These are phyloP conservation scores for Callosobruchus maculatus DNA, from an alignment of 2,888 invertebrate species.

Conservation along the genomic window DNA sequence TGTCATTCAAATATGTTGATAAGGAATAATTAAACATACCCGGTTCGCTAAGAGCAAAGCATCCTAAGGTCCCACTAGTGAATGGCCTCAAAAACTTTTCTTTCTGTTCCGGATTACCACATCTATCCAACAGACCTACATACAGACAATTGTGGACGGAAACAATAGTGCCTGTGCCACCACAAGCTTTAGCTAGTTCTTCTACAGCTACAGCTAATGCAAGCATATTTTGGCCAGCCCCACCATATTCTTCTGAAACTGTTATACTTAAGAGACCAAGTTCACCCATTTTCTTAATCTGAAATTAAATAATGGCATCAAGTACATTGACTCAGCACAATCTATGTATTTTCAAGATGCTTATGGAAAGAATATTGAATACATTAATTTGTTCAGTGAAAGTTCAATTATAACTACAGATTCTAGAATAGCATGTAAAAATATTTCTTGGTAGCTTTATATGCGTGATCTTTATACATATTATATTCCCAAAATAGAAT, in stretches of 20 bases:
- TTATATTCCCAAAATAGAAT: too few species aligned
- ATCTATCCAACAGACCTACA: slow-evolving; percentile 63
- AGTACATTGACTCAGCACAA: background rate
- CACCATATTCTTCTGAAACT: slow-evolving; percentile 63
- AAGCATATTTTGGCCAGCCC: slow-evolving; percentile 65
- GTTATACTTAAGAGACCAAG: slow-evolving; percentile 69
- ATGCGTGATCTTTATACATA: too few species aligned
- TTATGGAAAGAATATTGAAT: too few species aligned
- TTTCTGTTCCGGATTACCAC: slow-evolving; percentile 65
- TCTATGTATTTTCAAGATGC: too few species aligned
- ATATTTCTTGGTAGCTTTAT: too few species aligned
- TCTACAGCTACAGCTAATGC: slow-evolving; percentile 73
- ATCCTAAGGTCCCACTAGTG: slow-evolving; percentile 64
- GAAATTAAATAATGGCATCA: slow-evolving; percentile 13
- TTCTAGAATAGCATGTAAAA: too few species aligned
- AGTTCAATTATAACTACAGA: too few species aligned
- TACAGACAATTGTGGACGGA: slow-evolving; percentile 79
- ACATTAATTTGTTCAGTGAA: too few species aligned
- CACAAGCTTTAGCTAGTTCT: slow-evolving; percentile 75
- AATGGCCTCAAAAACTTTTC: slow-evolving; percentile 61
- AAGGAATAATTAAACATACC: slow-evolving; percentile 51
- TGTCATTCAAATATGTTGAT: too few species aligned
- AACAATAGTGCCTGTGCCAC: slow-evolving; percentile 70
- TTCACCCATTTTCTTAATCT: slow-evolving; percentile 67
- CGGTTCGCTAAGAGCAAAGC: slow-evolving; percentile 78